Evolutionary conservation across 2,888 invertebrate species (phyloP).

Genomic region (Acanthococcus lagerstroemiae): DNA sequence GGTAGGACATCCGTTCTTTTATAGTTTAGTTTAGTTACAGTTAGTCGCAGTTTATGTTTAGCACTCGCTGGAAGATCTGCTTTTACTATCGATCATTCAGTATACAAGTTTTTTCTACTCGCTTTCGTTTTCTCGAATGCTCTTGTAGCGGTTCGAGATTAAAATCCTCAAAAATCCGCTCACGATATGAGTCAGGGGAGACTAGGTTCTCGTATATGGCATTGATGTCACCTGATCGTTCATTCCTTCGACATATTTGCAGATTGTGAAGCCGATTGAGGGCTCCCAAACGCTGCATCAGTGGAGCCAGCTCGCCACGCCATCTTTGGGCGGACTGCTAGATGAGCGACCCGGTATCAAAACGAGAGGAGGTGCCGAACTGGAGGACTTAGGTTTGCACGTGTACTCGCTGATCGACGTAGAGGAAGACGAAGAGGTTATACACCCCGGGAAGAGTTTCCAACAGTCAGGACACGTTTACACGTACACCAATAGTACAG

Average conservation of each 20-base stretch:
- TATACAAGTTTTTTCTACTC: too few species aligned
- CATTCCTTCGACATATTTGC: background rate
- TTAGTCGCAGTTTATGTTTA: too few species aligned
- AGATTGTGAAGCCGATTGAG: slow-evolving; percentile 82
- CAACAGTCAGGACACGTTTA: slow-evolving; percentile 69
- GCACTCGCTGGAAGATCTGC: too few species aligned
- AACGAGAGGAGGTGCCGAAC: slow-evolving; percentile 63
- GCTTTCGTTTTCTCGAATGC: too few species aligned
- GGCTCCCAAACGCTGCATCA: slow-evolving; percentile 87
- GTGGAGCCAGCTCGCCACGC: slow-evolving; percentile 90
- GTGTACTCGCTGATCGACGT: slow-evolving; percentile 57
- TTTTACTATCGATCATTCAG: too few species aligned
- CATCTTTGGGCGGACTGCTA: slow-evolving; percentile 78
- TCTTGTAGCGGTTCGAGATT: too few species aligned
- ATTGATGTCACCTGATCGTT: background rate
- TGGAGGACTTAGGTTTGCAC: slow-evolving; percentile 65
- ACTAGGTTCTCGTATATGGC: too few species aligned
- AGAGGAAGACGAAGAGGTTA: slow-evolving; percentile 59
- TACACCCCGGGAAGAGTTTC: slow-evolving; percentile 60
- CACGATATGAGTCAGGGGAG: too few species aligned
- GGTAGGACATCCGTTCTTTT: too few species aligned
- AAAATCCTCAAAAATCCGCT: too few species aligned
- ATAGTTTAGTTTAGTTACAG: too few species aligned
- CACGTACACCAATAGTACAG: slow-evolving; percentile 79
- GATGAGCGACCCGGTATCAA: slow-evolving; percentile 87